These are phyloP conservation scores for Papilio xuthus DNA, from an alignment of 1,140 invertebrate species.

Conservation along the genomic window DNA sequence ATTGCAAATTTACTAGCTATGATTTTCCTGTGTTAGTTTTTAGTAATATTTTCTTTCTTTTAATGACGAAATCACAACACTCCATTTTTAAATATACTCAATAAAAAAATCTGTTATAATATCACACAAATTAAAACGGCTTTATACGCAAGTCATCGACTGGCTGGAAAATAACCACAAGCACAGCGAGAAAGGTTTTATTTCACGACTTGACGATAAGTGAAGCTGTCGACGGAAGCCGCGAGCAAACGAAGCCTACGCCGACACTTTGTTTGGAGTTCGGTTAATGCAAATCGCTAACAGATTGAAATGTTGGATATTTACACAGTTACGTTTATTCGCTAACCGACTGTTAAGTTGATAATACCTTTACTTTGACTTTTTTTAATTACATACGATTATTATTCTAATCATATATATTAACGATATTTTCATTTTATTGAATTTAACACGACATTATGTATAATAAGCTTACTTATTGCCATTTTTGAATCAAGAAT, in stretches of 20 bases:
- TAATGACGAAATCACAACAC: background rate
- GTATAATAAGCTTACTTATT: no score
- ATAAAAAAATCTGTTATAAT: slow-evolving; percentile 28
- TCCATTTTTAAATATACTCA: slow-evolving; percentile 22
- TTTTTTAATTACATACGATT: background rate
- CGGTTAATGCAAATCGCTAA: slow-evolving; percentile 27
- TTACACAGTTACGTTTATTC: background rate
- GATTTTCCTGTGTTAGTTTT: no score
- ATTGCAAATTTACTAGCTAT: no score
- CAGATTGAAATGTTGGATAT: background rate
- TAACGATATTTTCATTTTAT: background rate
- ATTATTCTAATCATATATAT: no score
- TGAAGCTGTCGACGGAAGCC: slow-evolving; percentile 29
- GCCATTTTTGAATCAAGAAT: no score
- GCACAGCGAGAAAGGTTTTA: background rate
- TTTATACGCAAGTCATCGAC: background rate
- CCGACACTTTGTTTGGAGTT: slow-evolving; percentile 17
- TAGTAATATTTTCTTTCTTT: no score
- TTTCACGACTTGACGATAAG: slow-evolving; percentile 11
- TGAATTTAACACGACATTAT: background rate
- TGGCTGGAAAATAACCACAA: slow-evolving; percentile 29
- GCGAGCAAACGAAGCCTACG: slow-evolving; percentile 29
- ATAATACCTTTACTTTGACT: background rate
- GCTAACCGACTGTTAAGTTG: background rate
- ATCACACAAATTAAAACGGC: slow-evolving; percentile 2